Base-by-base conservation (phyloP, 35 echinoderm and acorn worm species). In the Heliocidaris tuberculata region DNA sequence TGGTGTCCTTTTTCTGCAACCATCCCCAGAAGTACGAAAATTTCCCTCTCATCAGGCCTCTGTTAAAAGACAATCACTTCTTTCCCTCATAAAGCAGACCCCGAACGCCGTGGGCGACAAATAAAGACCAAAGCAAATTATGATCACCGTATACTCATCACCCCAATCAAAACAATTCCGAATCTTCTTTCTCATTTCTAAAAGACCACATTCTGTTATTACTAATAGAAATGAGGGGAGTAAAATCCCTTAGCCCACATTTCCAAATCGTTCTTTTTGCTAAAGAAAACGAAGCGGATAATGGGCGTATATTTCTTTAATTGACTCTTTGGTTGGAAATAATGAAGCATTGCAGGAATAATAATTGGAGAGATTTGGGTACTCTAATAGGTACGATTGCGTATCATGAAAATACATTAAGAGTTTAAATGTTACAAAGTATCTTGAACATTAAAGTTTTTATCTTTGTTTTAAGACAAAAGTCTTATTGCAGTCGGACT, bases 201-300 rank as follows among this genome's bases (percentile, higher is more conserved):
- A 78, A 78, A 78, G 65, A 78, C 65, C 65, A 78, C 65, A 78
- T 78, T 78, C 65, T n/a, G 65, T 78, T 78, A 78, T 78, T 78
- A 78, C 65, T 78, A 78, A 78, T 78, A 78, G 65, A 78, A 56
- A 78, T 78, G 65, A 78, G 21, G 19, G 24, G 65, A 78, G 65
- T 78, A 78, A 78, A 78, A 78, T 78, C 65, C 65, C 65, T 78
- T 78, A 78, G 27, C 65, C 65, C 65, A 78, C 27, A 78, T 78
- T 78, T 78, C 65, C 65, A 78, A 78, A 78, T 78, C 27, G 65
- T 78, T 78, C 65, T 78, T 78, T 78, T 78, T 78, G 65, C 65
- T 78, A 21, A 78, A n/a, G 65, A 78, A 78, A 78, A 78, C 17
- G 65, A n/a, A n/a, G 2, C 19, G 27, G 65, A 78, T 78, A 78